Percentiles rank a stretch among this genome's conserved stretches.
phyloP scores from a whole-genome alignment of 2,113 vertebrate genomes.

The Channa argus region DNA sequence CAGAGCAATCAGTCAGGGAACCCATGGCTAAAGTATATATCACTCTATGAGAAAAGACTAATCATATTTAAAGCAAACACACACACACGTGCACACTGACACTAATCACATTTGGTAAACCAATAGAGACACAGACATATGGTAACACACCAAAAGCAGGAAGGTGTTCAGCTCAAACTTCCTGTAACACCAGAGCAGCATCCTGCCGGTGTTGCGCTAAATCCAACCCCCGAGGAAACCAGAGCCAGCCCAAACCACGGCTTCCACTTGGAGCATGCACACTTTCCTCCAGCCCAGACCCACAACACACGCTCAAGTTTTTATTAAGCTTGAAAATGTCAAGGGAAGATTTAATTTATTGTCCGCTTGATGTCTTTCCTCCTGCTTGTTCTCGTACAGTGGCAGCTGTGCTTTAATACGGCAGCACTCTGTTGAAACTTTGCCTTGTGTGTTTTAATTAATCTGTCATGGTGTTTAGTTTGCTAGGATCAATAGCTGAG shows the following conservation, averaged over 20 bases:
- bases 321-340: slow-evolving; percentile 66
- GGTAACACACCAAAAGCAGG: slow-evolving; percentile 50
- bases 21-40: slow-evolving; percentile 29
- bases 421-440: slow-evolving; percentile 26
- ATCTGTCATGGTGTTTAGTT: slow-evolving; percentile 59
- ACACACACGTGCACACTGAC: slow-evolving; percentile 26
- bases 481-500: slow-evolving; percentile 19
- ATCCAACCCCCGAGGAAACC: slow-evolving; percentile 57
- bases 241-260: slow-evolving; percentile 72
- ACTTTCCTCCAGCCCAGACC: slow-evolving; percentile 39
- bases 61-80: slow-evolving; percentile 68
- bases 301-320: slow-evolving; percentile 47
- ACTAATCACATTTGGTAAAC: slow-evolving; percentile 75
- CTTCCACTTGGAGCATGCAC: slow-evolving; percentile 55
- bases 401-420: slow-evolving; percentile 30
- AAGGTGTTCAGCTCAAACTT: slow-evolving; percentile 67
- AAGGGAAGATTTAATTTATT: slow-evolving; percentile 43
- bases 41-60: slow-evolving; percentile 58
- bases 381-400: slow-evolving; percentile 11
- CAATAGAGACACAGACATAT: slow-evolving; percentile 42
- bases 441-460: slow-evolving; percentile 63
- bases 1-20: slow-evolving; percentile 58
- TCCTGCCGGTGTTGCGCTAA: slow-evolving; percentile 60
- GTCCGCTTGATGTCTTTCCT: slow-evolving; percentile 21
- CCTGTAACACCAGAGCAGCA: slow-evolving; percentile 63